phyloP scores from a whole-genome alignment of 2,888 invertebrate species.

The Noctua janthina region DNA sequence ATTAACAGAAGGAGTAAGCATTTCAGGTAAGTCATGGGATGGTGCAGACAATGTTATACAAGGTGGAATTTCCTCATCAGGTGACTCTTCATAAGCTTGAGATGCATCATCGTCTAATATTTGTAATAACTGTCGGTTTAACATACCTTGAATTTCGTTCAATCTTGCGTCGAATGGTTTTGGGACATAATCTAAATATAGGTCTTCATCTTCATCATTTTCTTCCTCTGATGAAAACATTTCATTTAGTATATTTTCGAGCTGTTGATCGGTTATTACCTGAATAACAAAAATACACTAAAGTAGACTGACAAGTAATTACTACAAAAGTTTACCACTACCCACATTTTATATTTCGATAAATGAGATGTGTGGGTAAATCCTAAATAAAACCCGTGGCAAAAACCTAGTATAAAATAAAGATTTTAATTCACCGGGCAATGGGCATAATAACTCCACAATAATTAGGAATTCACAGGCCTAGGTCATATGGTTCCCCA shows the following conservation, averaged over 20 bases:
- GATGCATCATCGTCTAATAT: no score
- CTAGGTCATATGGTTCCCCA: conserved; percentile 24
- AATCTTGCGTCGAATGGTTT: no score
- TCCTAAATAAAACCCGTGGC: conserved; percentile 19
- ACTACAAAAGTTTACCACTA: background rate
- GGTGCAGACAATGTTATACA: no score
- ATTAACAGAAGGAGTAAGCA: background rate
- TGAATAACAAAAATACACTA: conserved; percentile 4
- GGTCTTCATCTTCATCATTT: no score
- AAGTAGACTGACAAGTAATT: background rate
- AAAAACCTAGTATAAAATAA: conserved; percentile 18
- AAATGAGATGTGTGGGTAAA: background rate
- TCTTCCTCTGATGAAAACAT: no score
- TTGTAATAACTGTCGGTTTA: no score
- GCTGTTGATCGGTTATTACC: background rate
- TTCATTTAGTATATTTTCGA: no score
- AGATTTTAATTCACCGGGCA: conserved; percentile 28
- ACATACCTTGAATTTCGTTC: no score
- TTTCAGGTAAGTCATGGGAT: no score
- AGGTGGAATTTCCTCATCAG: no score
- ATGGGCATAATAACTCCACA: conserved; percentile 15
- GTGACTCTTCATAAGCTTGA: no score
- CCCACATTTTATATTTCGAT: conserved; percentile 3
- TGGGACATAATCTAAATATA: no score
- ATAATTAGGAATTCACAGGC: conserved; percentile 20